Base-by-base conservation (phyloP, 23 tunicate species). In the Halocynthia roretzi region DNA sequence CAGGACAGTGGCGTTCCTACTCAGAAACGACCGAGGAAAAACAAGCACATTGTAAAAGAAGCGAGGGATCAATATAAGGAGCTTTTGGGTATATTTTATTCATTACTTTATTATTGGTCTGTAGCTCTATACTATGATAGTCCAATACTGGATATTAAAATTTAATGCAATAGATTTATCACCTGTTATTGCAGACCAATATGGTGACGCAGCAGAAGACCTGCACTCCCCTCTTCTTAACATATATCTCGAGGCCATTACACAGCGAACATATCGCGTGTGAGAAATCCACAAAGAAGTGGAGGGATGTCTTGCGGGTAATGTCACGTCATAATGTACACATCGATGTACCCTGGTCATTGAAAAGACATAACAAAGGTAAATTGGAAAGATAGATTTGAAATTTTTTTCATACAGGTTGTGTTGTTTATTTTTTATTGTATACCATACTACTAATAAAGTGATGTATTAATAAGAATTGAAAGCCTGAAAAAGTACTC, bases 241-340 rank as follows among this genome's bases (percentile, higher is more conserved):
- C 21, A 48, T 74, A 8, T 74, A 74, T 56, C 55, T 74, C 64
- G 56, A 74, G n/a, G 78, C 31, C 20, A 19, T n/a, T 74, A 21
- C 10, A 74, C 21, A 64, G 64, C 8, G 78, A 74, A 56, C 55
- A 53, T 53, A 2, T 6, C 8, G 18, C 60, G 31, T 5, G 56
- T 56, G 78, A 74, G 55, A 74, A 74, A 74, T 11, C 56, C 8
- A 7, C 22, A 14, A 74, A 74, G 63, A 22, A 74, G 17, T 74
- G 56, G 78, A 5, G 78, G 31, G 78, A 56, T 8, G 56, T 20
- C 15, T 8, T 74, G 18, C 78, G 56, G 21, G 17, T 21, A 15
- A 19, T 74, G 56, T 52, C 56, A 54, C 17, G 56, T 23, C 6
- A 48, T 12, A 10, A 54, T 8, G 21, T 74, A 50, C 62, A 53